These are phyloP conservation scores for Mystacornis crossleyi DNA, from an alignment of 2,113 vertebrate genomes.

Conservation along the genomic window DNA sequence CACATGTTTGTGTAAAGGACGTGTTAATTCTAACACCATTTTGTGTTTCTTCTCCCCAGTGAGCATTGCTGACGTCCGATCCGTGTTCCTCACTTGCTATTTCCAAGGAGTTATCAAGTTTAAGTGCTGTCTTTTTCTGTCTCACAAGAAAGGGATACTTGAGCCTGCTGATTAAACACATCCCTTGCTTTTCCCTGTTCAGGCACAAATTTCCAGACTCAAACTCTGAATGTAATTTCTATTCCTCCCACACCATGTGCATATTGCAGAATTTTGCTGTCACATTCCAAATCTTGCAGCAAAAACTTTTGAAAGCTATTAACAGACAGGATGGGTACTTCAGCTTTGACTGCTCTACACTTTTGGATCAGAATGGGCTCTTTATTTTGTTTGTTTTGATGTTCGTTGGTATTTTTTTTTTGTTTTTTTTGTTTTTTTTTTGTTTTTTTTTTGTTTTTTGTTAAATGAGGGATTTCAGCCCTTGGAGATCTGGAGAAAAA, in stretches of 20 bases:
- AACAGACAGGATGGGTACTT: constrained; percentile 4
- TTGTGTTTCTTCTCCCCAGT: constrained; percentile 18
- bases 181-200: constrained; percentile 52
- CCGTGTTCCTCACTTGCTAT: not conserved
- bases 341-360: not conserved
- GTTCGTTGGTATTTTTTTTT: not conserved
- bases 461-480: not conserved
- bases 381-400: not conserved
- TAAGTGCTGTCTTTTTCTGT: constrained; percentile 51
- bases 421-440: not conserved
- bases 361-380: not conserved
- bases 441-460: not conserved
- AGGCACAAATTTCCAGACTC: constrained; percentile 56
- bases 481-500: not conserved
- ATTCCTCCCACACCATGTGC: constrained; percentile 46
- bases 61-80: not conserved
- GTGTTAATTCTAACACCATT: constrained; percentile 17
- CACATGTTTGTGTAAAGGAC: not conserved
- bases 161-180: constrained; percentile 60
- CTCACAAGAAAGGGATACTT: constrained; percentile 33
- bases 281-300: constrained; percentile 15
- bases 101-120: constrained; percentile 46
- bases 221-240: constrained; percentile 47
- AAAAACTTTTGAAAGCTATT: constrained; percentile 30
- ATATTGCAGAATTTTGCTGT: constrained; percentile 39